A percentile compares a stretch with the other conserved stretches of the same genome.
phyloP scores from a whole-genome alignment of 2,888 invertebrate species.

The Brenthis daphne region DNA sequence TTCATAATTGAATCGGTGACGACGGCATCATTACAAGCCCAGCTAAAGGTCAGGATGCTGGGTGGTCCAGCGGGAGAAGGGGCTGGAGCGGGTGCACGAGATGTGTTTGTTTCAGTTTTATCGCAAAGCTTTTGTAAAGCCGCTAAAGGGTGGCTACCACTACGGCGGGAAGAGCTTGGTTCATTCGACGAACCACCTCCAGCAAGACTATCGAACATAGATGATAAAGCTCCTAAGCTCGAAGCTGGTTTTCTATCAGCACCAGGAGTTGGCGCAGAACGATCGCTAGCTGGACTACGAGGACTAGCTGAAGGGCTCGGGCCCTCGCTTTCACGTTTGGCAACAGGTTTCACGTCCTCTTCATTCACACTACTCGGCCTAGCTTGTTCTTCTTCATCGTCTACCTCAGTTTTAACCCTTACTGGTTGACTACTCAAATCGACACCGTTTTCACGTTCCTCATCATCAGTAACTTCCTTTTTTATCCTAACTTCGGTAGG shows the following conservation, averaged over 20 bases:
- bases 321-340: conserved; percentile 81
- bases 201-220: conserved; percentile 94
- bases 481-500: conserved; percentile 83
- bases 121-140: conserved; percentile 97
- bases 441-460: conserved; percentile 75
- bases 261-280: conserved; percentile 87
- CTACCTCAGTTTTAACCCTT: conserved; percentile 84
- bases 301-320: conserved; percentile 84
- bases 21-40: conserved; percentile 96
- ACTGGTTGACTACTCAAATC: conserved; percentile 73
- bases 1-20: conserved; percentile 95
- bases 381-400: conserved; percentile 83
- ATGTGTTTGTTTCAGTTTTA: conserved; percentile 92
- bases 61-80: conserved; percentile 87
- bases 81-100: conserved; percentile 78
- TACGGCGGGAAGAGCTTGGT: conserved; percentile 84
- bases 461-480: conserved; percentile 80
- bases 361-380: conserved; percentile 66
- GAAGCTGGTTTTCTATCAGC: conserved; percentile 84
- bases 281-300: conserved; percentile 89
- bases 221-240: conserved; percentile 91
- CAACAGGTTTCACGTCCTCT: conserved; percentile 66
- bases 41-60: conserved; percentile 94
- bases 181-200: conserved; percentile 75
- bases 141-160: conserved; percentile 94